A percentile compares a stretch with the other conserved stretches of the same genome.
phyloP scores from a whole-genome alignment of 2,888 invertebrate genomes.

The Lacanobia oleracea region DNA sequence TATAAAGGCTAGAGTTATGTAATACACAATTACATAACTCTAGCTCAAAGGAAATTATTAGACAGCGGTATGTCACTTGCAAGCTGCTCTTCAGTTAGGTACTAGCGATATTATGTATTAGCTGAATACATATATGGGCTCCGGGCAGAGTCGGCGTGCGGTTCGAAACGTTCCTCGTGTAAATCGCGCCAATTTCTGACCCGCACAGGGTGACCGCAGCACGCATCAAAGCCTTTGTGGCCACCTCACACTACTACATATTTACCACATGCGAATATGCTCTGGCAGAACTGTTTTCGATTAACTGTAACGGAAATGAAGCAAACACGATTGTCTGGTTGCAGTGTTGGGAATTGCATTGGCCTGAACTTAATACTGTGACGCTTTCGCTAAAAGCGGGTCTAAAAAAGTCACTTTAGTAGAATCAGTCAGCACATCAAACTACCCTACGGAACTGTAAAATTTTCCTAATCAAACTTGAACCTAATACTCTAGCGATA shows the following conservation, averaged over 20 bases:
- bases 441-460: no score
- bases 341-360: conserved; percentile 17
- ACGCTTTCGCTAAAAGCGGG: neutral
- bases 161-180: conserved; percentile 78
- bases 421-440: no score
- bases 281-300: conserved; percentile 67
- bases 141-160: conserved; percentile 64
- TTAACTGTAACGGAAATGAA: conserved; percentile 71
- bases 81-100: conserved; percentile 43
- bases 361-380: neutral
- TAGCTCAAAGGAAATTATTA: conserved; percentile 32
- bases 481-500: no score
- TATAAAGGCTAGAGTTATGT: neutral
- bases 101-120: conserved; percentile 49
- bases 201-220: conserved; percentile 85
- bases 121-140: conserved; percentile 47
- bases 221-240: conserved; percentile 88
- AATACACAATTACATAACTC: conserved; percentile 33
- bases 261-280: conserved; percentile 74
- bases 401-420: no score
- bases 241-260: conserved; percentile 75
- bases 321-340: conserved; percentile 43
- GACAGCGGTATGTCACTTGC: conserved; percentile 38
- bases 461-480: no score
- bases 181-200: conserved; percentile 87